Percentiles rank a stretch among this genome's conserved stretches.
phyloP scores from a whole-genome alignment of 1,140 invertebrate species.

The Zophobas morio region DNA sequence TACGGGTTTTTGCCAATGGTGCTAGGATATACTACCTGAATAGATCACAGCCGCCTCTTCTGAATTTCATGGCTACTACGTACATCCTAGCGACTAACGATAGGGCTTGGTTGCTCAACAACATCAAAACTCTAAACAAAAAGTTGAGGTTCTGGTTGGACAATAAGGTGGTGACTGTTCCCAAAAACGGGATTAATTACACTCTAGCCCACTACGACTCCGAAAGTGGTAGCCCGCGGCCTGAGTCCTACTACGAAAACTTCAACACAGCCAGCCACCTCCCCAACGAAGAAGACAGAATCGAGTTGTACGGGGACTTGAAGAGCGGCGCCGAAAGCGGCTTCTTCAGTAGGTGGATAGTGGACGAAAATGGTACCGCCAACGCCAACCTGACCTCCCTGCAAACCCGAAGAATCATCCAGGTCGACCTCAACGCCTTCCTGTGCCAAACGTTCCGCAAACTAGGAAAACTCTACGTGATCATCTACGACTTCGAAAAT shows the following conservation, averaged over 20 bases:
- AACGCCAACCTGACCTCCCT: constrained; percentile 71
- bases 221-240: constrained; percentile 79
- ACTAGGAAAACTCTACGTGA: constrained; percentile 70
- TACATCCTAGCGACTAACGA: constrained; percentile 80
- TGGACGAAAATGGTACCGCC: constrained; percentile 69
- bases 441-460: constrained; percentile 75
- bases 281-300: constrained; percentile 67
- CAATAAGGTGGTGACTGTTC: constrained; percentile 71
- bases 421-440: constrained; percentile 88
- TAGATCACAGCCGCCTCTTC: constrained; percentile 91
- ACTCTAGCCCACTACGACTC: constrained; percentile 73
- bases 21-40: constrained; percentile 82
- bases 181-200: constrained; percentile 72
- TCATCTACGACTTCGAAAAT: constrained; percentile 70
- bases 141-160: constrained; percentile 80
- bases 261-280: constrained; percentile 65
- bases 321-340: constrained; percentile 87
- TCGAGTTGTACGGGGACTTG: constrained; percentile 76
- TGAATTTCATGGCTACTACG: constrained; percentile 82
- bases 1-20: constrained; percentile 78
- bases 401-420: constrained; percentile 78
- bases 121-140: constrained; percentile 75
- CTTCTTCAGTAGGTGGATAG: constrained; percentile 86
- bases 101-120: constrained; percentile 73
- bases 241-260: constrained; percentile 83